Conservation (phyloP, 2,113 vertebrate species). For the Engraulis encrasicolus region DNA sequence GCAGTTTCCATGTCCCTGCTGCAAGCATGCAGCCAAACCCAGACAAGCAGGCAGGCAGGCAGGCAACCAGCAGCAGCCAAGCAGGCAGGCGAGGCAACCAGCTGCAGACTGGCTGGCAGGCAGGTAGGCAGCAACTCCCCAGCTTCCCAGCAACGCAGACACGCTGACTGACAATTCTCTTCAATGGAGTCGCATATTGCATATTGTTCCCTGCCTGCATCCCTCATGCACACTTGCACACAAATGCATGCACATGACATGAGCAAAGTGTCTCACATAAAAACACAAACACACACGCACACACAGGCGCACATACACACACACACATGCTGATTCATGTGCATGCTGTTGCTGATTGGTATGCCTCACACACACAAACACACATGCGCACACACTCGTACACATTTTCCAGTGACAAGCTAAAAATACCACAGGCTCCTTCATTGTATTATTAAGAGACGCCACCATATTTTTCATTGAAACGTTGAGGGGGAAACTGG, state of each 20-base stretch:
- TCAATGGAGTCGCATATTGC: not conserved
- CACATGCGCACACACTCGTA: not conserved
- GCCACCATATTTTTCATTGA: slow-evolving; percentile 19
- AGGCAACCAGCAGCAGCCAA: not conserved
- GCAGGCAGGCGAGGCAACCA: not conserved
- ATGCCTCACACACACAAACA: slow-evolving; percentile 13
- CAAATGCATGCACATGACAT: not conserved
- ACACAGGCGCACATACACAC: not conserved
- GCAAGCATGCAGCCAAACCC: too few relatives aligned
- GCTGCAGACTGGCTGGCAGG: not conserved
- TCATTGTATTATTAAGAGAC: slow-evolving; percentile 57
- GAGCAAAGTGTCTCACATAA: not conserved
- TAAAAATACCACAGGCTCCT: slow-evolving; percentile 56
- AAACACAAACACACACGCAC: not conserved
- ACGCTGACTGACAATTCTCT: not conserved
- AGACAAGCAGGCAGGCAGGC: slow-evolving; percentile 3
- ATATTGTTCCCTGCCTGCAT: not conserved
- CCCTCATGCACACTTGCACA: not conserved
- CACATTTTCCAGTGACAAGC: slow-evolving; percentile 20
- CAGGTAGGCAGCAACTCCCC: not conserved
- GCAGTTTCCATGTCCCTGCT: slow-evolving; percentile 17
- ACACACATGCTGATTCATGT: not conserved
- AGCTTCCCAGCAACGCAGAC: not conserved
- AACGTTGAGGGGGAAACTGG: slow-evolving; percentile 28
- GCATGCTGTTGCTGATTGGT: not conserved